Evolutionary conservation across 2,888 invertebrate species (phyloP).

Genomic region (Rambutsinella grinnellia): DNA sequence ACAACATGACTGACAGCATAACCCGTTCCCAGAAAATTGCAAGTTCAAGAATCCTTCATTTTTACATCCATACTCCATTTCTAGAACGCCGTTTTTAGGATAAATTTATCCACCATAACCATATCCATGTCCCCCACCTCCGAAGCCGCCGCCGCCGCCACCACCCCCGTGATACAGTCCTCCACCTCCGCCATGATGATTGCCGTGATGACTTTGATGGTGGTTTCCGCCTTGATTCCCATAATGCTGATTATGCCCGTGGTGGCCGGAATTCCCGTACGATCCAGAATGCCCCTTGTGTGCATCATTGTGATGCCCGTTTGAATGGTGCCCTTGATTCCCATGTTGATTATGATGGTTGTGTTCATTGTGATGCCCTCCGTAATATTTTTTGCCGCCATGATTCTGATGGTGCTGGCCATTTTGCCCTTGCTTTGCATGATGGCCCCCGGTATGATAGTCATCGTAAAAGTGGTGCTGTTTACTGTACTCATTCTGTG

Average conservation of each 20-base stretch:
- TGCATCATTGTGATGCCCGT: conserved; percentile 58
- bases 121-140: background rate
- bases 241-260: conserved; percentile 56
- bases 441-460: conserved; percentile 59
- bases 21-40: too few relatives aligned
- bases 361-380: conserved; percentile 57
- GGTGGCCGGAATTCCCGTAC: conserved; percentile 44
- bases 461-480: conserved; percentile 64
- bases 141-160: background rate
- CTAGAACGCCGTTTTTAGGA: too few relatives aligned
- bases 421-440: conserved; percentile 60
- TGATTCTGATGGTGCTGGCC: conserved; percentile 43
- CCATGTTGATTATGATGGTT: conserved; percentile 61
- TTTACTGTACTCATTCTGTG: conserved; percentile 64
- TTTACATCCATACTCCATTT: too few relatives aligned
- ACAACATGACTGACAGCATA: too few relatives aligned
- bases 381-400: conserved; percentile 46
- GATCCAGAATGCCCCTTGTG: conserved; percentile 56
- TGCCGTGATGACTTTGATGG: conserved; percentile 42
- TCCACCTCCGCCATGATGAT: conserved; percentile 4
- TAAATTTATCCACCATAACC: background rate
- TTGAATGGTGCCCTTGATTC: conserved; percentile 53
- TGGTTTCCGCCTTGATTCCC: conserved; percentile 55
- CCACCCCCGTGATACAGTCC: background rate
- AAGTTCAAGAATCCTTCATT: too few relatives aligned